Evolutionary conservation across 2,113 vertebrate genomes (phyloP).

Genomic region (Myanophis thanlyinensis): DNA sequence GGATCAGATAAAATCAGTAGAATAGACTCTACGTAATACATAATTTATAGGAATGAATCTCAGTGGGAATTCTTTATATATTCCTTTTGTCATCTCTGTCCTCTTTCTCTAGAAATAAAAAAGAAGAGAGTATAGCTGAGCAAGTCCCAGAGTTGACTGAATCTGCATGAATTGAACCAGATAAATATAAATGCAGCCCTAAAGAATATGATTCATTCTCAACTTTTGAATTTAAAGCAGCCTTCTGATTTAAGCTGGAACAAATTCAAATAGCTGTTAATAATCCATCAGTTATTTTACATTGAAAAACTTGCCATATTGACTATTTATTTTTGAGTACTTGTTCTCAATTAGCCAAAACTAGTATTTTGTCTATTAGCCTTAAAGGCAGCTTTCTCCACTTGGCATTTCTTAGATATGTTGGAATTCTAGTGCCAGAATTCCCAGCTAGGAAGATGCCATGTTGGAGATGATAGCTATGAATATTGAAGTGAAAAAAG

Average conservation of each 20-base stretch:
- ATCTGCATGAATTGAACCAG: constrained; percentile 50
- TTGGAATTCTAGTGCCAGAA: background rate
- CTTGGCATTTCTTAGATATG: constrained; percentile 6
- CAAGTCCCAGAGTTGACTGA: constrained; percentile 51
- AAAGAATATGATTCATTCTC: constrained; percentile 47
- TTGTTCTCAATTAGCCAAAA: background rate
- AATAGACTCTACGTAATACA: constrained; percentile 65
- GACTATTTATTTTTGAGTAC: constrained; percentile 9
- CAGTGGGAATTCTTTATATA: constrained; percentile 54
- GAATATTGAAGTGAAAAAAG: background rate
- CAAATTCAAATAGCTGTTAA: constrained; percentile 12
- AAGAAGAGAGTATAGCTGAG: background rate
- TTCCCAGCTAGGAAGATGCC: background rate
- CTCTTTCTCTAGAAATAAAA: constrained; percentile 53
- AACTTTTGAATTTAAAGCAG: constrained; percentile 27
- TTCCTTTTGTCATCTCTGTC: constrained; percentile 47
- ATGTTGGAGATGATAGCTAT: background rate
- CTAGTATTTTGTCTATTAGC: background rate
- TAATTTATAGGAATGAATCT: constrained; percentile 67
- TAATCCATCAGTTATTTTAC: constrained; percentile 8
- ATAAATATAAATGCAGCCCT: constrained; percentile 44
- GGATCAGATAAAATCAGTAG: constrained; percentile 59
- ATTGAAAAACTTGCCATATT: constrained; percentile 21
- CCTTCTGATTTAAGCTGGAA: constrained; percentile 3
- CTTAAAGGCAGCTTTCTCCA: background rate